These are phyloP conservation scores for Corythoichthys intestinalis DNA, from an alignment of 2,113 vertebrate species.

Conservation along the genomic window DNA sequence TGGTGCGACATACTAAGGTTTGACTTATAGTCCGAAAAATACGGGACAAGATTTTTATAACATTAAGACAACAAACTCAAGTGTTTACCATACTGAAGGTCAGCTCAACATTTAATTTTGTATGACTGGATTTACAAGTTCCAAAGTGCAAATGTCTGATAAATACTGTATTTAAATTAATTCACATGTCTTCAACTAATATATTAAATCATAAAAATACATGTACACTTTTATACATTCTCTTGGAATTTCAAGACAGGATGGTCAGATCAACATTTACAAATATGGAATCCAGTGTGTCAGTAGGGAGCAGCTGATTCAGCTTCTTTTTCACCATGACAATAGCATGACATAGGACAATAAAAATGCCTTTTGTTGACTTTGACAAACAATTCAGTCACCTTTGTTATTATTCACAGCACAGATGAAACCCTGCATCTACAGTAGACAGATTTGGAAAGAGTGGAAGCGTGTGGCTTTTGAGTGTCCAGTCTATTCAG, in stretches of 20 bases:
- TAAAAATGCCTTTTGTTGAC: neutral
- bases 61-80: neutral
- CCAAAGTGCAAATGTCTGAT: slow-evolving; percentile 44
- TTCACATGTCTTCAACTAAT: slow-evolving; percentile 21
- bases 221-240: slow-evolving; percentile 30
- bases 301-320: neutral
- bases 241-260: slow-evolving; percentile 29
- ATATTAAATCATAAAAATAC: slow-evolving; percentile 13
- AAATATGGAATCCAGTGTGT: neutral
- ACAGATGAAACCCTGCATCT: neutral
- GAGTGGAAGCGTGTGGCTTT: neutral
- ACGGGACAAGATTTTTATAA: no score
- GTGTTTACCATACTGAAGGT: neutral
- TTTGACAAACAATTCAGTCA: neutral
- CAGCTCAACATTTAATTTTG: slow-evolving; percentile 23
- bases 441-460: neutral
- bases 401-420: neutral
- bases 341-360: neutral
- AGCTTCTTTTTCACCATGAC: slow-evolving; percentile 1
- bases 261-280: neutral
- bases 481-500: neutral
- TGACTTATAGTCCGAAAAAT: no score
- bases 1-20: no score
- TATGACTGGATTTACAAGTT: slow-evolving; percentile 32
- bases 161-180: slow-evolving; percentile 14